Evolutionary conservation across 2,888 invertebrate species (phyloP), one percentile per base, ranked within the genome.

Genomic region (Mimumesa dahlbomi): DNA sequence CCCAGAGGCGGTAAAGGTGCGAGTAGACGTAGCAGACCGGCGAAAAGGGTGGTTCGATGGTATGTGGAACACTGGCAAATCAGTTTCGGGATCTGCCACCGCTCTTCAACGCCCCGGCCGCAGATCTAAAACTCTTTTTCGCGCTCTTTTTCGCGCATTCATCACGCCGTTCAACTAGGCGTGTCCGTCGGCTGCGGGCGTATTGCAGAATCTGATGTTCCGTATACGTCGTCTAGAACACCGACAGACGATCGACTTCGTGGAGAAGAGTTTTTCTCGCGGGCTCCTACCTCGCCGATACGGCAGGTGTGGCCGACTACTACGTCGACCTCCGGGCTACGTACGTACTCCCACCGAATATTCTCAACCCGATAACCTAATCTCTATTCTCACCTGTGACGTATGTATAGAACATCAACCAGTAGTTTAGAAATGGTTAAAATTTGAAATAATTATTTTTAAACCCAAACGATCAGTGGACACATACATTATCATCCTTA

Each of bases 51-150:
- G 58, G 43, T 46, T 9, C 42, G 31, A 21, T 2, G 46, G 25
- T 14, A 36, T 45, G 66, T 67, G 48, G 77, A 61, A 72, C 62
- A 29, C 38, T 45, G 68, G 59, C 68, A 52, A 81, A 83, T 84
- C 82, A 38, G 77, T 74, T 81, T 82, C 50, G 64, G 70, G 70
- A 83, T 84, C 79, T 82, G 84, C 84, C 83, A 84, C 84, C 56
- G 84, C 82, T 83, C 78, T 75, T 70, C 73, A 25, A 78, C 76
- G 73, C 67, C 57, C 63, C 66, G 50, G 42, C 50, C 43, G 58
- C 42, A 40, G 53, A 57, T 29, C 53, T 34, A 13, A 21, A 14
- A n/a, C 38, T 31, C 58, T n/a, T 40, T 52, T 49, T 52, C 43
- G 38, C 43, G 34, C 53, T 61, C 52, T 53, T 76, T 82, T 77